Evolutionary conservation across 2,888 invertebrate species (phyloP), one percentile per base, ranked within the genome.

Genomic region (Pasiphila rectangulata): DNA sequence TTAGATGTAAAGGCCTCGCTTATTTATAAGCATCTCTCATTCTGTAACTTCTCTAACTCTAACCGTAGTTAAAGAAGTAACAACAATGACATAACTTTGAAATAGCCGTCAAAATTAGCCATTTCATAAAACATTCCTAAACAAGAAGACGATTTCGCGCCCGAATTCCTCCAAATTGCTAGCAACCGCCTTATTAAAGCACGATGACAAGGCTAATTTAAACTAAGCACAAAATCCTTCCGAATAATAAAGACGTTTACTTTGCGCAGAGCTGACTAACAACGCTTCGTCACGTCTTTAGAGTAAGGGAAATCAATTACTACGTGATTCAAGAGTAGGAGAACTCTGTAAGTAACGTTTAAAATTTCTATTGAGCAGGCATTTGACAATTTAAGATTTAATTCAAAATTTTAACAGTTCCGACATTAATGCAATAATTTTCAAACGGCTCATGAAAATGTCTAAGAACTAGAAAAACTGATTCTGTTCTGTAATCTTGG

Each of bases 241-340:
- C 45, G 37, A 42, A 39, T 57, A 57, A 59, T 61, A 50, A 59
- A 57, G 53, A 52, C 46, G 51, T 52, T 54, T 50, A 45, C 44
- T 48, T 45, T n/a, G n/a, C n/a, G 32, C 41, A 40, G 29, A 40
- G 39, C 46, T 16, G 30, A 19, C 52, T 46, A 51, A 59, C 56
- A 57, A 59, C 55, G 56, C 53, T 51, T 38, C 49, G 60, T 63
- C 61, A 64, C 40, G 54, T 45, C 45, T 54, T 56, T 21, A 37
- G 41, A 45, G 44, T 50, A 45, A 55, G 44, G 53, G 45, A 61
- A 65, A 65, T 63, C 59, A 64, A 67, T 69, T 69, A 60, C 54
- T 57, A 44, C 54, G 57, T 61, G 61, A 69, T 59, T 63, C 61
- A 47, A 54, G 58, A 38, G 35, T 53, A 56, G n/a, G n/a, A n/a